phyloP scores from a whole-genome alignment of 2,797 vertebrate species.

The Glossophaga mutica region DNA sequence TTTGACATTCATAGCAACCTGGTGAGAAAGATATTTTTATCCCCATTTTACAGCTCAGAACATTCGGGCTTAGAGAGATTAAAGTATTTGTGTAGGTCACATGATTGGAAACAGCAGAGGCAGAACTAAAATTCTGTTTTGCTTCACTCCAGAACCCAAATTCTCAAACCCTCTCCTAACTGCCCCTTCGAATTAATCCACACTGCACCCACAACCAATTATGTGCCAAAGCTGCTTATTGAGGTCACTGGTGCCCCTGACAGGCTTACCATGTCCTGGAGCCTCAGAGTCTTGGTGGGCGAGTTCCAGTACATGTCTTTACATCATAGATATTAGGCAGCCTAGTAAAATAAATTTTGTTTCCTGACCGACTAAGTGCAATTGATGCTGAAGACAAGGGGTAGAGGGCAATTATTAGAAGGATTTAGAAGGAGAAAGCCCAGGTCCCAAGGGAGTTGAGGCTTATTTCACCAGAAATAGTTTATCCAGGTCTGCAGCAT shows the following conservation, averaged over 20 bases:
- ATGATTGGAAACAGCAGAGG: neutral
- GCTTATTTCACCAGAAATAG: neutral
- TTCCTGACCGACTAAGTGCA: neutral
- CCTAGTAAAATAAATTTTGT: neutral
- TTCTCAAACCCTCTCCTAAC: neutral
- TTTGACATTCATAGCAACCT: too few relatives aligned
- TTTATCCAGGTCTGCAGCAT: too few relatives aligned
- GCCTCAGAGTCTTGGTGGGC: neutral
- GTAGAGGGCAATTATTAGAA: neutral
- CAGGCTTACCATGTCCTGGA: neutral
- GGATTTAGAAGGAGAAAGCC: neutral
- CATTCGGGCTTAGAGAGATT: neutral
- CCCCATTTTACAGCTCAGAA: neutral
- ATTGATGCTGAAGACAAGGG: neutral
- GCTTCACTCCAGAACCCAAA: neutral
- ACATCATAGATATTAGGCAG: neutral
- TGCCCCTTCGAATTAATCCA: neutral
- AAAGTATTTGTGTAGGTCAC: neutral
- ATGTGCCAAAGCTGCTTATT: neutral
- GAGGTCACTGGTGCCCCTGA: neutral
- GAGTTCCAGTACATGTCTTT: neutral
- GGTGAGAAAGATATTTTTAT: neutral
- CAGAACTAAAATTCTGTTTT: neutral
- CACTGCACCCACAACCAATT: neutral
- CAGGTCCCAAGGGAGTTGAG: too few relatives aligned